Base-by-base conservation (phyloP, 2,113 vertebrate species). In the Hippocampus mohnikei region DNA sequence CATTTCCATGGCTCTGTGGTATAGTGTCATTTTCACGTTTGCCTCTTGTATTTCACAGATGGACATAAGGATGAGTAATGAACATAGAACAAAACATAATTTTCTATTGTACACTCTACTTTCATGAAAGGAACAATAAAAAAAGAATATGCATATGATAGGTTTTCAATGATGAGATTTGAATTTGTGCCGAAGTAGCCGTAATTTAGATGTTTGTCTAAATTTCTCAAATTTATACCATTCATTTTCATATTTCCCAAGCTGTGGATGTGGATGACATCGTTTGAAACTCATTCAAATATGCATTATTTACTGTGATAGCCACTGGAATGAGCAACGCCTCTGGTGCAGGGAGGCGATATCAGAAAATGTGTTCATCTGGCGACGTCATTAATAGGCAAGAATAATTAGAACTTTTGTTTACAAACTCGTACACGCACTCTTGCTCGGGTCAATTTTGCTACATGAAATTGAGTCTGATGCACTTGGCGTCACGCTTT, bases 391-490 rank as follows among this genome's bases (percentile, higher is more conserved):
- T 80, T 76, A 23, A 66, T 67, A 76, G 78, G 69, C 79, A 58
- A 64, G 69, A 82, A 69, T 78, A 75, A 84, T 78, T 69, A 50
- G 59, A 63, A 52, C 53, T 25, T 48, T 74, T 71, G 69, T 77
- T 77, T 73, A 69, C 73, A 70, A 52, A 42, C 61, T 64, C 16
- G 2, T 71, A 72, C 72, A 64, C 37, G 16, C 48, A 48, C 0
- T 8, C 70, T 78, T 46, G 9, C 72, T 73, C 56, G n/a, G 15
- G 27, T 60, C 58, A 60, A 60, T 60, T 60, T 18, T 29, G 6
- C 27, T 33, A 18, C 15, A 16, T 2, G 42, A 16, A 65, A 27
- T 44, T 25, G 2, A 37, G 20, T 10, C 29, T 25, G n/a, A 9
- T 33, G 25, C 25, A 58, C 10, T 56, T n/a, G 1, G 53, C 56